A percentile compares a stretch with the other conserved stretches of the same genome.
phyloP scores from a whole-genome alignment of 2,888 invertebrate genomes.

The Dicycla oo region DNA sequence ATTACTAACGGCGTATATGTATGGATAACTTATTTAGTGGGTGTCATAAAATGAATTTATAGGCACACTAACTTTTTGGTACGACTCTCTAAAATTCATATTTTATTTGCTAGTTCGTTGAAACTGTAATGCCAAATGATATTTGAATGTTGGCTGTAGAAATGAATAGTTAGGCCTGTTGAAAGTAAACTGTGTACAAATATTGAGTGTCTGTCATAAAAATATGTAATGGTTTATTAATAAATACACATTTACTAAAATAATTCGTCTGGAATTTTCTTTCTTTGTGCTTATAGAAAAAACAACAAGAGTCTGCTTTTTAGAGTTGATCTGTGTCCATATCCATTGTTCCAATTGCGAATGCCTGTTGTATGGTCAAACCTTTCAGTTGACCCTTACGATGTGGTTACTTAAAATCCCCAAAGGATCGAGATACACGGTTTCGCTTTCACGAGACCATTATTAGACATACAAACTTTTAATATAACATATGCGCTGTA shows the following conservation, averaged over 20 bases:
- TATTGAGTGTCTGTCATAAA: neutral
- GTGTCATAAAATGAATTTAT: conserved; percentile 68
- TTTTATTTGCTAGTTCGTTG: conserved; percentile 50
- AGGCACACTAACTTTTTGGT: conserved; percentile 61
- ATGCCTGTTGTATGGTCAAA: conserved; percentile 83
- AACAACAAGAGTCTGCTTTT: conserved; percentile 31
- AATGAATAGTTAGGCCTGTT: conserved; percentile 25
- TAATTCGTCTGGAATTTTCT: neutral
- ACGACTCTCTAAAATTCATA: conserved; percentile 55
- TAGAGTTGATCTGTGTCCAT: conserved; percentile 48
- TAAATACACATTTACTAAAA: conserved; percentile 1
- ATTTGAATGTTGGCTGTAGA: conserved; percentile 18
- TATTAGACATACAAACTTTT: conserved; percentile 67
- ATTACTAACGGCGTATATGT: conserved; percentile 57
- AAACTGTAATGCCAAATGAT: conserved; percentile 46
- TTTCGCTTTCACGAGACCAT: conserved; percentile 85
- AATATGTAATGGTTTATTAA: neutral
- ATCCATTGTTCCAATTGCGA: conserved; percentile 68
- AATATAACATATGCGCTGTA: conserved; percentile 63
- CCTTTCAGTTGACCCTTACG: conserved; percentile 86
- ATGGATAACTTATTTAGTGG: conserved; percentile 65
- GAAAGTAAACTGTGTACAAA: conserved; percentile 11
- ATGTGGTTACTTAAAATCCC: conserved; percentile 84
- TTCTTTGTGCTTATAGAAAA: conserved; percentile 1
- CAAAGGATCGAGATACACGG: conserved; percentile 83